These are phyloP conservation scores for Scomber colias DNA, from an alignment of 2,113 vertebrate species.

Conservation along the genomic window DNA sequence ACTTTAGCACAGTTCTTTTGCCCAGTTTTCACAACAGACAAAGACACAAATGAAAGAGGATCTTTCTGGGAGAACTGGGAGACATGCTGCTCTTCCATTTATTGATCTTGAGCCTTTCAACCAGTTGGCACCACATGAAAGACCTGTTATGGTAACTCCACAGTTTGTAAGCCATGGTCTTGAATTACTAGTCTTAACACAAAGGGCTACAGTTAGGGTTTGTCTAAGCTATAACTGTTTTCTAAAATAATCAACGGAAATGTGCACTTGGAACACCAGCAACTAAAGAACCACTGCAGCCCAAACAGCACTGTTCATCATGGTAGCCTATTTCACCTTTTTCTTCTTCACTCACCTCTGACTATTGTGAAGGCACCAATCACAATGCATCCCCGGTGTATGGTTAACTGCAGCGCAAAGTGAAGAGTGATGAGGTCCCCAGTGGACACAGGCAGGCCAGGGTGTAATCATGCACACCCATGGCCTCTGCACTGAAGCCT, in stretches of 20 bases:
- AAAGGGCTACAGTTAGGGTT: no score
- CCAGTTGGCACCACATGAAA: constrained; percentile 10
- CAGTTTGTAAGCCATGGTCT: neutral
- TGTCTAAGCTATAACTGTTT: neutral
- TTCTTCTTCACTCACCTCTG: constrained; percentile 1
- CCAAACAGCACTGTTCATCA: constrained; percentile 5
- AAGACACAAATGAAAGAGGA: constrained; percentile 23
- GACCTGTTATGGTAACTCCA: neutral
- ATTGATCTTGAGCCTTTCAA: constrained; percentile 29
- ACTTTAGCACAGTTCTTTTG: constrained; percentile 36
- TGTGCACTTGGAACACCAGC: neutral
- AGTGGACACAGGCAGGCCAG: constrained; percentile 12
- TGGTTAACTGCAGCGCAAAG: constrained; percentile 46
- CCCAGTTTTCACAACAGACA: constrained; percentile 51
- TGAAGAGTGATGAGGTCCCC: constrained; percentile 48
- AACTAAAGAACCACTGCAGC: neutral
- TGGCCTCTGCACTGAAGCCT: constrained; percentile 39
- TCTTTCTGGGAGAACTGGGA: constrained; percentile 13
- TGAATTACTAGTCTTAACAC: no score
- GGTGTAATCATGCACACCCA: constrained; percentile 48
- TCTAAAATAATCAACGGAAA: neutral
- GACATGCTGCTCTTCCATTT: neutral
- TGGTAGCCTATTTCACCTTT: constrained; percentile 9
- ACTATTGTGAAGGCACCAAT: constrained; percentile 27
- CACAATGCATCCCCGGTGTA: constrained; percentile 36